Evolutionary conservation across 2,888 invertebrate genomes (phyloP), one percentile per base, ranked within the genome.

Genomic region (Liopterus haemorrhoidalis): DNA sequence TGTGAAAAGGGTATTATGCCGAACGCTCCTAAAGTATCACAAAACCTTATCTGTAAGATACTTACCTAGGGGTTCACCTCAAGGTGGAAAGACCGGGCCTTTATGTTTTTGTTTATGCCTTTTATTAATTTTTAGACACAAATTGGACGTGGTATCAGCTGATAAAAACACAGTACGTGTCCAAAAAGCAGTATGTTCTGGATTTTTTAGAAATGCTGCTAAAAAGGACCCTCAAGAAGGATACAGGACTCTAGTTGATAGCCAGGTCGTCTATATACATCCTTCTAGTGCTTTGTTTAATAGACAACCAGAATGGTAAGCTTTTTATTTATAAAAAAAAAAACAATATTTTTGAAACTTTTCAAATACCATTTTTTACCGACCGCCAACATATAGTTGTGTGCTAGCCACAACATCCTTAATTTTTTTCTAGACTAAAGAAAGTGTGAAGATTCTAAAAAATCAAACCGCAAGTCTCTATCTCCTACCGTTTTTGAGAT

Each of bases 201-300:
- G 97, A 2, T 99, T 96, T 74, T 99, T 99, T 72, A 75, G 97
- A 42, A 97, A 99, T 70, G 96, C 97, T 1, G 95, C 96, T 0
- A 99, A 99, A 70, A 96, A 97, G 64, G 97, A 99, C 73, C 97
- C 97, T 0, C 97, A 97, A 65, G 97, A 99, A 70, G 89, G 89
- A 0, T 99, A 99, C 70, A 76, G 97, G 41, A 99, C 99, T 0
- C 73, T 99, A 5, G 96, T 96, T 0, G 99, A 99, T 68, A 90
- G 92, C 52, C 97, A 95, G 70, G 91, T 94, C 8, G 97, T 99
- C 9, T 99, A 99, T 68, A 97, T 99, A 61, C 99, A 99, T 73
- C 99, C 99, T 0, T 95, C 95, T 1, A 93, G 93, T 66, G 91
- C 97, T 0, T 74, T 99, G 5, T 99, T 99, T 68, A 96, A 99